Evolutionary conservation across 2,888 invertebrate genomes (phyloP).

Genomic region (Lacanobia wlatinum): DNA sequence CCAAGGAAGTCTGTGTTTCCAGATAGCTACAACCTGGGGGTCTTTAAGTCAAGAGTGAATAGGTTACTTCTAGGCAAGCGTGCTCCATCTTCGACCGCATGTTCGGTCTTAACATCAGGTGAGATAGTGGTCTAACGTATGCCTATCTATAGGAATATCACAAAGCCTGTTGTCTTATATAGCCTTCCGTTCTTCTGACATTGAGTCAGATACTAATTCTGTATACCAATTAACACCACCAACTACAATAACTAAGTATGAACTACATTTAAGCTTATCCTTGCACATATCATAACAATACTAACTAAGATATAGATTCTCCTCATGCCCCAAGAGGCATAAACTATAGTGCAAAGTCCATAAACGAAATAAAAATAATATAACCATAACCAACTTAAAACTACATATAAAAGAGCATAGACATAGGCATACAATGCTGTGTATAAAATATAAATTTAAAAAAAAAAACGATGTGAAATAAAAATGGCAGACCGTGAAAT

Average conservation of each 20-base stretch:
- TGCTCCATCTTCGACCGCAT: no score
- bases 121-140: no score
- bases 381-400: constrained; percentile 55
- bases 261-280: constrained; percentile 22
- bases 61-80: no score
- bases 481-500: constrained; percentile 39
- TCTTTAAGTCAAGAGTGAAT: no score
- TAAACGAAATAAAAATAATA: constrained; percentile 12
- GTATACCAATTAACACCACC: constrained; percentile 41
- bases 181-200: no score
- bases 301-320: not conserved
- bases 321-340: not conserved
- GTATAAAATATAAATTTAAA: constrained; percentile 41
- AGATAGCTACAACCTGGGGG: no score
- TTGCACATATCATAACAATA: not conserved
- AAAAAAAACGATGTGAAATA: constrained; percentile 10
- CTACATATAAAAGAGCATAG: constrained; percentile 66
- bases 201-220: not conserved
- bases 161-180: no score
- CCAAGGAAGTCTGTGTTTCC: no score
- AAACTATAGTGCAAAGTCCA: constrained; percentile 11
- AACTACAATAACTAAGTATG: constrained; percentile 23
- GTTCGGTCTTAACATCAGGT: no score
- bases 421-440: constrained; percentile 71
- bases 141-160: no score